Base-by-base conservation (phyloP, 1,140 invertebrate genomes). In the Ganaspis sp. region DNA sequence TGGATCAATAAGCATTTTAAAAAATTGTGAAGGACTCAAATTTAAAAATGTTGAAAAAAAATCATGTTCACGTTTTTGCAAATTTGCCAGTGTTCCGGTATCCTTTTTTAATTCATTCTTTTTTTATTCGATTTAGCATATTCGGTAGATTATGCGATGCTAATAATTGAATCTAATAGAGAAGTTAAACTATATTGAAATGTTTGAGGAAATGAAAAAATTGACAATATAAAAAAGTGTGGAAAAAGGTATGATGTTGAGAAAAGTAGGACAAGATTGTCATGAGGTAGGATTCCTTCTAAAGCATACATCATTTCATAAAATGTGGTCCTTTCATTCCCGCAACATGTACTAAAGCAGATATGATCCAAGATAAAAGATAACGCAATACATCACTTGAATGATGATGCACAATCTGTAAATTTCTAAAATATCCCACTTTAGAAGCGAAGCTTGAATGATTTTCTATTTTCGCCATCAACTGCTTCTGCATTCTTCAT, bases 391-490 rank as follows among this genome's bases (percentile, higher is more conserved):
- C 58, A 64, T 64, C 58, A 64, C 58, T 64, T 15, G 12, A 29
- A 64, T 29, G 58, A 64, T 64, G 58, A 64, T 64, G 23, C 58
- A 26, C 9, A 23, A 21, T 58, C 54, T 58, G 21, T 64, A 29
- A 64, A 64, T 64, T 64, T 64, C 58, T 64, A 64, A 64, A 29
- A n/a, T 29, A 64, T 64, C 23, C 58, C 11, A 64, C 23, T 64
- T 64, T 64, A 64, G 23, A 64, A 15, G n/a, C 23, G 23, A 64
- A 64, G 58, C 58, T n/a, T 64, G 23, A 64, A 64, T 29, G 23
- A 64, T 64, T 64, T 64, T 34, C 26, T n/a, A 64, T 34, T 64
- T 64, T 64, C 58, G 58, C 58, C 58, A 64, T 64, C 58, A 64
- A 4, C 9, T 12, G 58, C 58, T 64, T 64, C 58, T 64, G 58